Evolutionary conservation across 2,797 vertebrate genomes (phyloP), one percentile per base, ranked within the genome.

Genomic region (Psittacula echo): DNA sequence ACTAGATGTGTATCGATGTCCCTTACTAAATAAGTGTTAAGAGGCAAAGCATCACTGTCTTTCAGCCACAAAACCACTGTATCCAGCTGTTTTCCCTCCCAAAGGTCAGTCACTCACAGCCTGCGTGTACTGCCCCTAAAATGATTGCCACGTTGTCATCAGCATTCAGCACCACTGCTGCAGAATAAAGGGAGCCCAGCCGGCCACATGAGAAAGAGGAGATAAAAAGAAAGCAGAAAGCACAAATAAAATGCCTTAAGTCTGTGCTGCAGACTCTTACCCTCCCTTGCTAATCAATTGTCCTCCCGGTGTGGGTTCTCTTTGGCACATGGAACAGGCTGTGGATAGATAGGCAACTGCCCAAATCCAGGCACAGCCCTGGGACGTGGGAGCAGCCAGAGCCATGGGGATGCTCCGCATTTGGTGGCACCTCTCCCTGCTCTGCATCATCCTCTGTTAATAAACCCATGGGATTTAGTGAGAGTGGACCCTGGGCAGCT

Each of bases 161-260:
- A 98, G 96, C 96, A 98, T 98, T 98, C 97, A 96, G 94, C 94
- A 91, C 94, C 85, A 92, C 34, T 7, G 82, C 68, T 13, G 15
- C 39, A 82, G 93, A 95, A 97, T 92, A 96, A 97, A 97, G 90
- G 56, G 51, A 88, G 34, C 86, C 77, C 89, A 96, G 95, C 92
- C 93, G 85, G 95, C 66, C 93, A 95, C 97, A 97, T 66, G 85
- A 95, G 96, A 97, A 96, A 96, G 85, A 93, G 72, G 82, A 96
- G 97, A 97, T 98, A 85, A 97, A 98, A 98, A 97, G 97, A 89
- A 94, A 88, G 73, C 95, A 91, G 84, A 87, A 95, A 96, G 94
- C 91, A 97, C 95, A 97, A 98, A 94, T 94, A 97, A 98, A 98
- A 98, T 84, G 97, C 97, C 97, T 96, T 95, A 89, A 98, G 97